phyloP scores from a whole-genome alignment of 2,113 vertebrate species.

The Gymnobelideus leadbeateri region DNA sequence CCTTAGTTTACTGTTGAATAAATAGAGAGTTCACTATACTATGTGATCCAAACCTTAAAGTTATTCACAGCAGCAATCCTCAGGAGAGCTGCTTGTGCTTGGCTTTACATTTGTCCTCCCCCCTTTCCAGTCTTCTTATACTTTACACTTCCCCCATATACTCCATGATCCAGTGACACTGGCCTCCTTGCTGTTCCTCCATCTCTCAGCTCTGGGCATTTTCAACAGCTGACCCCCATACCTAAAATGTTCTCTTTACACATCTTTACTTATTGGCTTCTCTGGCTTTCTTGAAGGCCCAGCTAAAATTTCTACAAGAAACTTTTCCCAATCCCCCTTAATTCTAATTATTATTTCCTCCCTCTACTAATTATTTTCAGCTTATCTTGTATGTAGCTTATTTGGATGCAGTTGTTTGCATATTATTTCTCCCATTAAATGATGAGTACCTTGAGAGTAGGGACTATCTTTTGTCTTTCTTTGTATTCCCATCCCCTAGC shows the following conservation, averaged over 20 bases:
- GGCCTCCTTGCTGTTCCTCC: neutral
- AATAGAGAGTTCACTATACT: too few relatives aligned
- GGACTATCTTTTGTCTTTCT: neutral
- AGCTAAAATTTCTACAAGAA: neutral
- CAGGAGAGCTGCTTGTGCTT: too few relatives aligned
- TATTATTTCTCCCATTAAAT: neutral
- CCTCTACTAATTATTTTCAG: neutral
- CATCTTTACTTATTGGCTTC: neutral
- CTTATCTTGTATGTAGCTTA: neutral
- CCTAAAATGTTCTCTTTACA: neutral
- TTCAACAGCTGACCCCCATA: neutral
- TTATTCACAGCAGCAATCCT: too few relatives aligned
- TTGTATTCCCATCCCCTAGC: neutral
- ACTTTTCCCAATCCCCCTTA: neutral
- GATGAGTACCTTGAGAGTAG: neutral
- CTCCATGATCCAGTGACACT: neutral
- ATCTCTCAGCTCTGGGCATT: neutral
- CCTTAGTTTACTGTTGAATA: too few relatives aligned
- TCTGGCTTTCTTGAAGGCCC: neutral
- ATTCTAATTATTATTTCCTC: neutral
- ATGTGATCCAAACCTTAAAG: too few relatives aligned
- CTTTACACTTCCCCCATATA: neutral
- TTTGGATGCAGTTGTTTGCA: neutral
- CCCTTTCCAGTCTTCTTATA: neutral
- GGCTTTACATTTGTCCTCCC: neutral